These are phyloP conservation scores for Otocyon megalotis DNA, from an alignment of 2,113 vertebrate genomes.

Conservation along the genomic window DNA sequence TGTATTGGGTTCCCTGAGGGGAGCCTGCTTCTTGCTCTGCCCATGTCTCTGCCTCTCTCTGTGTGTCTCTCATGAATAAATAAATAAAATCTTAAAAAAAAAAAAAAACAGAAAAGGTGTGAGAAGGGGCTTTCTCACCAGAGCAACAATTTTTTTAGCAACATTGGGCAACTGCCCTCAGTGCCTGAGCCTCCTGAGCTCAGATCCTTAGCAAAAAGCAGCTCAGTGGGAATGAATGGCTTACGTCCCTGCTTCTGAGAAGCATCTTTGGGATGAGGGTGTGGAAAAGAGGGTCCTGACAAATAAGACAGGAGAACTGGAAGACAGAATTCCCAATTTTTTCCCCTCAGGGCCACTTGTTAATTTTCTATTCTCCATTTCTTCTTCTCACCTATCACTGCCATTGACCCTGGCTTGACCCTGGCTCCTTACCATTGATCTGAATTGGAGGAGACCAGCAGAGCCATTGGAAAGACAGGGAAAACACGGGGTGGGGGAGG, in stretches of 20 bases:
- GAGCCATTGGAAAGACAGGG: neutral
- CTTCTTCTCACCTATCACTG: neutral
- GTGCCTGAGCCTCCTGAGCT: neutral
- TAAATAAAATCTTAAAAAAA: too few species aligned
- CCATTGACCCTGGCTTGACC: neutral
- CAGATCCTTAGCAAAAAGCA: neutral
- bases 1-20: too few species aligned
- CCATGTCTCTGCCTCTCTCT: too few species aligned
- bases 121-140: neutral
- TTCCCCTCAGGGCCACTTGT: neutral
- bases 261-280: neutral
- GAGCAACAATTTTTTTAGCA: neutral
- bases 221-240: neutral
- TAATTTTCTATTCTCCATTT: neutral
- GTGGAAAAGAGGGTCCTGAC: neutral
- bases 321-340: neutral
- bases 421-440: neutral
- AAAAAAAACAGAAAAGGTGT: neutral
- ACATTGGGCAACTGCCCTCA: neutral
- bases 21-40: too few species aligned
- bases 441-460: neutral
- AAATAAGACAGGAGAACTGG: neutral
- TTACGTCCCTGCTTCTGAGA: neutral
- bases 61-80: too few species aligned
- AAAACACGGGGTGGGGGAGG: rapidly evolving